These are phyloP conservation scores for Epicampocera succincta DNA, from an alignment of 2,888 invertebrate species.

Conservation along the genomic window DNA sequence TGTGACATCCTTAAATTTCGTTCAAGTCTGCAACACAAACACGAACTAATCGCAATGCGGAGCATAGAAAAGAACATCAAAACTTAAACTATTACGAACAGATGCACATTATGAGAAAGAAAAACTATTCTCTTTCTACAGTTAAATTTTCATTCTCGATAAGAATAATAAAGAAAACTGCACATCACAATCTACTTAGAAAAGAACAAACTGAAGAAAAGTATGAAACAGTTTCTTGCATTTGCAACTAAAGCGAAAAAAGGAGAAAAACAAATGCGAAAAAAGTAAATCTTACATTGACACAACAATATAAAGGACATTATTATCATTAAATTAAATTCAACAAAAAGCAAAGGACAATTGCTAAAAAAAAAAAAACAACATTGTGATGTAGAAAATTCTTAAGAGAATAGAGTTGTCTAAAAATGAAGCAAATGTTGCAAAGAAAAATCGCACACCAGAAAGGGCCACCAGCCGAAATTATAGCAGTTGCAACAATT, in stretches of 20 bases:
- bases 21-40: slow-evolving; percentile 22
- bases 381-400: slow-evolving; percentile 18
- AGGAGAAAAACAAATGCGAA: background rate
- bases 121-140: slow-evolving; percentile 24
- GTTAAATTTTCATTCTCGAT: slow-evolving; percentile 15
- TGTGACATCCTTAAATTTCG: background rate
- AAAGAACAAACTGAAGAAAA: slow-evolving; percentile 38
- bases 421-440: background rate
- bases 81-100: slow-evolving; percentile 64
- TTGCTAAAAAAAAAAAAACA: slow-evolving; percentile 20
- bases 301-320: slow-evolving; percentile 61
- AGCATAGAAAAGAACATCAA: slow-evolving; percentile 49
- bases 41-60: slow-evolving; percentile 43
- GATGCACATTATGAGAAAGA: slow-evolving; percentile 37
- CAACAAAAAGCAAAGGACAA: slow-evolving; percentile 30
- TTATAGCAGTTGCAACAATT: too few relatives aligned
- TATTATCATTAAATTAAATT: slow-evolving; percentile 66
- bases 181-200: slow-evolving; percentile 37
- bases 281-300: slow-evolving; percentile 56
- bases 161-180: slow-evolving; percentile 40
- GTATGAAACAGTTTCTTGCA: slow-evolving; percentile 15
- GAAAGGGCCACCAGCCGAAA: background rate
- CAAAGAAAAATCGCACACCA: background rate
- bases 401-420: slow-evolving; percentile 39
- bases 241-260: background rate